A percentile compares a stretch with the other conserved stretches of the same genome.
Conservation (phyloP, 2,113 vertebrate genomes). For the Pelmatolapia mariae region DNA sequence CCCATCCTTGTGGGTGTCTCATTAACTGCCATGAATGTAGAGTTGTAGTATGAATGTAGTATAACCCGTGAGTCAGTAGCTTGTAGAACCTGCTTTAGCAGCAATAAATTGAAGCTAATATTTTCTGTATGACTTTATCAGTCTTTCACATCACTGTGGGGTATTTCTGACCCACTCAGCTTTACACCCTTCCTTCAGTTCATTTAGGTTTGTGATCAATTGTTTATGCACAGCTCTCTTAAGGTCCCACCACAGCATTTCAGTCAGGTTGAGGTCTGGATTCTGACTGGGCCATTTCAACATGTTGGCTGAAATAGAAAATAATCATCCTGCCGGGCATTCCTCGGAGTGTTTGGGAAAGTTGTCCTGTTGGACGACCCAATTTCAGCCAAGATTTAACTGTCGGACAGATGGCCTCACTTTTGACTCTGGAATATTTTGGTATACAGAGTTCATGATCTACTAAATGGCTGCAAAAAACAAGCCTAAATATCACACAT, state of each 20-base stretch:
- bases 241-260: neutral
- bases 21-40: neutral
- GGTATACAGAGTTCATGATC: neutral
- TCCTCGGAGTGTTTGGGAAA: neutral
- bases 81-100: neutral
- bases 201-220: rapidly evolving
- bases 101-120: neutral
- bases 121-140: neutral
- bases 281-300: neutral
- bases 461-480: neutral
- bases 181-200: neutral
- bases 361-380: neutral
- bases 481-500: neutral
- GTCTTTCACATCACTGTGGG: neutral
- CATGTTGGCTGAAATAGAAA: neutral
- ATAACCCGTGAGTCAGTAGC: neutral
- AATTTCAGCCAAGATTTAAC: neutral
- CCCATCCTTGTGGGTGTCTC: neutral
- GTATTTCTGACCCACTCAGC: neutral
- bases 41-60: neutral
- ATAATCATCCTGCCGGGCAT: neutral
- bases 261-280: neutral
- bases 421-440: neutral
- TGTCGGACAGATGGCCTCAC: neutral
- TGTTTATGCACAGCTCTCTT: neutral